phyloP scores from a whole-genome alignment of 2,888 invertebrate genomes.

The Napeogenes sylphis region DNA sequence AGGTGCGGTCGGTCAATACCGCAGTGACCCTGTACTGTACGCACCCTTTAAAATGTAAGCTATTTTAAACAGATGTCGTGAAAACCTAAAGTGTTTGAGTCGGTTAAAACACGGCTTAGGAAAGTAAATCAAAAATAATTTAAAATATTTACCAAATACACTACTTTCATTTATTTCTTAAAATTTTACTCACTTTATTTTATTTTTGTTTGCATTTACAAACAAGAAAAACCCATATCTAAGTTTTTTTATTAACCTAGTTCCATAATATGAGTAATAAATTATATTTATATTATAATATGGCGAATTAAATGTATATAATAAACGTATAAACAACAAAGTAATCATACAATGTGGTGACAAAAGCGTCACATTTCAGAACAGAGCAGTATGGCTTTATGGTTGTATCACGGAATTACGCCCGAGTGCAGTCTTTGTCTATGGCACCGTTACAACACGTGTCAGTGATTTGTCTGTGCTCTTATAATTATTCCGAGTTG shows the following conservation, averaged over 20 bases:
- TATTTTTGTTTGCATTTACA: too few relatives aligned
- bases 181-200: too few relatives aligned
- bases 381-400: neutral
- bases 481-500: neutral
- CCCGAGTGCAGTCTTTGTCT: constrained; percentile 20
- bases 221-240: too few relatives aligned
- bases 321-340: constrained; percentile 2
- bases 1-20: constrained; percentile 27
- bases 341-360: neutral
- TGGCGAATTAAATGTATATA: neutral
- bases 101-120: too few relatives aligned
- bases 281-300: too few relatives aligned
- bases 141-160: too few relatives aligned
- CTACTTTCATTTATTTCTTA: too few relatives aligned
- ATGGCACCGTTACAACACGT: neutral
- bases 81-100: too few relatives aligned
- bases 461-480: constrained; percentile 10
- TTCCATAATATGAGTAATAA: too few relatives aligned
- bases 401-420: constrained; percentile 24
- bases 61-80: too few relatives aligned
- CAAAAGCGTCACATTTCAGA: constrained; percentile 4
- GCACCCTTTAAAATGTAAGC: constrained; percentile 37
- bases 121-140: too few relatives aligned
- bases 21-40: constrained; percentile 41
- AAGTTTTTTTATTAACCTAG: too few relatives aligned